These are phyloP conservation scores for Furcifer pardalis DNA, from an alignment of 2,797 vertebrate species.

Conservation along the genomic window DNA sequence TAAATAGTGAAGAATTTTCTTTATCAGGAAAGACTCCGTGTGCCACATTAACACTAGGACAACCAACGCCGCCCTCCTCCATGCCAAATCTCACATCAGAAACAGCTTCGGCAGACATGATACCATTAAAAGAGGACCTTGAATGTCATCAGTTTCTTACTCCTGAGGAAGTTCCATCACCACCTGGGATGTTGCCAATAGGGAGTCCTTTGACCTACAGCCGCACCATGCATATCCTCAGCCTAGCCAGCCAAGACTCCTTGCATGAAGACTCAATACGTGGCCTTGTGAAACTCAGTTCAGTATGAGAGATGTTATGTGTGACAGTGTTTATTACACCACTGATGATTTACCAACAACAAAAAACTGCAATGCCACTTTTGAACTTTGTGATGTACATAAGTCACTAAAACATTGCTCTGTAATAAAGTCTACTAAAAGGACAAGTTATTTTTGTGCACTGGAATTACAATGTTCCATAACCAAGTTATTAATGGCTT, in stretches of 20 bases:
- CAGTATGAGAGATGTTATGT: conserved; percentile 83
- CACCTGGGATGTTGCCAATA: conserved; percentile 87
- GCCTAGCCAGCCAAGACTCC: conserved; percentile 94
- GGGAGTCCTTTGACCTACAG: conserved; percentile 87
- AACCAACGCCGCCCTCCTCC: conserved; percentile 92
- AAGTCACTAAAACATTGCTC: conserved; percentile 50
- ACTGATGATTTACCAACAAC: conserved; percentile 38
- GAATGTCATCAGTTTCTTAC: conserved; percentile 90
- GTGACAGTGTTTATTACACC: conserved; percentile 10
- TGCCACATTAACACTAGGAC: conserved; percentile 85
- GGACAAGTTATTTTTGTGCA: conserved; percentile 52
- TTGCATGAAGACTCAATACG: conserved; percentile 96
- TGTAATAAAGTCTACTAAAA: conserved; percentile 57
- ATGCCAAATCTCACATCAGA: conserved; percentile 89
- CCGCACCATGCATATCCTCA: conserved; percentile 88
- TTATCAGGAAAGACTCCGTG: conserved; percentile 87
- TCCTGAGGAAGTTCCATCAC: conserved; percentile 91
- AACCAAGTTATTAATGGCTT: conserved; percentile 35
- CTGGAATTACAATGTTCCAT: conserved; percentile 49
- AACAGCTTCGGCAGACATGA: conserved; percentile 79
- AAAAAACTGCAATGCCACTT: conserved; percentile 56
- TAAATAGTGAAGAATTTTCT: conserved; percentile 85
- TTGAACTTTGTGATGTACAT: conserved; percentile 58
- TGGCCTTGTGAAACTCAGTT: conserved; percentile 96
- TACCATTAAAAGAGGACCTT: conserved; percentile 79